Percentiles rank a stretch among this genome's conserved stretches.
These are phyloP conservation scores for Stictonetta naevosa DNA, from an alignment of 2,113 vertebrate genomes.

Conservation along the genomic window DNA sequence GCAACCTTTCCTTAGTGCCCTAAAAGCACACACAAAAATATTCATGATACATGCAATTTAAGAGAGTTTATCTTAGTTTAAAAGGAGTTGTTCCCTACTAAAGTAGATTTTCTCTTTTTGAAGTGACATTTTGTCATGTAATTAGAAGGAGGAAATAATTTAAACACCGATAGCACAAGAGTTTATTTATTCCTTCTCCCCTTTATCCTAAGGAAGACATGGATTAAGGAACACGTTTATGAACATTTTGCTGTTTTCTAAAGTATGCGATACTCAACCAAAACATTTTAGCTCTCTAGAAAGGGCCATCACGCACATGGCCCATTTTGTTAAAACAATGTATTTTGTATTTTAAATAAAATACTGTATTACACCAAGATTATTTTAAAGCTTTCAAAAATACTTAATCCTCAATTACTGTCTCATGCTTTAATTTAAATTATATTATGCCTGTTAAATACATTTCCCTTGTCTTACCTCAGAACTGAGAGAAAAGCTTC, in stretches of 20 bases:
- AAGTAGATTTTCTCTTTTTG: neutral
- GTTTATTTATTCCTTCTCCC: neutral
- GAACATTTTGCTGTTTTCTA: neutral
- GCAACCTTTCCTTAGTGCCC: neutral
- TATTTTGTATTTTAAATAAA: neutral
- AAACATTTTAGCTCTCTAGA: neutral
- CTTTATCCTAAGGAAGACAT: neutral
- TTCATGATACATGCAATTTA: neutral
- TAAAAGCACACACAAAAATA: neutral
- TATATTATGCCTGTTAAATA: neutral
- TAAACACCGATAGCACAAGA: neutral
- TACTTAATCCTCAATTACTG: neutral
- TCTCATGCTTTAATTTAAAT: neutral
- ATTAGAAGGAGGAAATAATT: neutral
- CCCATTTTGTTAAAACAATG: neutral
- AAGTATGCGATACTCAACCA: fast-evolving
- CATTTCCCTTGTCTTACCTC: neutral
- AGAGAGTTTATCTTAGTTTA: neutral
- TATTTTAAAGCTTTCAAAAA: constrained; percentile 23
- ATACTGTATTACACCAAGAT: neutral
- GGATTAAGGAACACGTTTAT: neutral
- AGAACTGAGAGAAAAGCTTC: neutral
- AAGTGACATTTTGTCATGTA: neutral
- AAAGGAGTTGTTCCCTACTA: neutral
- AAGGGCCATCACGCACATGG: neutral